Base-by-base conservation (phyloP, 2,888 invertebrate species). In the Prostheceraeus crozeri region DNA sequence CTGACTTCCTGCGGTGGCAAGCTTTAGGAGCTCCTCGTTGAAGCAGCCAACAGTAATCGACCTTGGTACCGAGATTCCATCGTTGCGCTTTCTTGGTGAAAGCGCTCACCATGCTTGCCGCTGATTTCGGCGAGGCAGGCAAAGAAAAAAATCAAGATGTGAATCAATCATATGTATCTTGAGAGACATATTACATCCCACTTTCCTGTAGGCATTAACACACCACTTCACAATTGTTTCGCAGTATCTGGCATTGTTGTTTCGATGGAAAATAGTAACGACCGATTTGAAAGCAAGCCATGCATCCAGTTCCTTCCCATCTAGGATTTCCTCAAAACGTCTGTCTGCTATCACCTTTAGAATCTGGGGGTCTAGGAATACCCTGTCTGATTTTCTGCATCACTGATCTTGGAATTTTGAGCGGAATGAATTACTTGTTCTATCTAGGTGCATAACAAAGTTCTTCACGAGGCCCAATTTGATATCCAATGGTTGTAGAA, bases 141-240 rank as follows among this genome's bases (percentile, higher is more conserved):
- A 4, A 6, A 6, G n/a, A 51, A 25, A 28, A 51, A 51, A 51
- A 8, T 51, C 19, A 11, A 51, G n/a, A 51, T 51, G 25, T 14
- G 23, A 51, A 51, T 51, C n/a, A 19, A 51, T 14, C 21, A 51
- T 21, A 23, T 51, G 52, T 8, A 51, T 51, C 30, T 51, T 51
- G 8, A 23, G n/a, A 16, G 27, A 51, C 52, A 51, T 51, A n/a
- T 27, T 51, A 14, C 23, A 27, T 19, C 30, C 27, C 6, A 51
- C n/a, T 19, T 21, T 28, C 14, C 25, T 19, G 30, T 51, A 51
- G n/a, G 23, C 23, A 16, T 51, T 14, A 19, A 51, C n/a, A 4
- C 16, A 6, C 14, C 25, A 14, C 23, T 51, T 3, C 8, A 51
- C 52, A 16, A 51, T 23, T 27, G 19, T 8, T 19, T 11, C 8